These are phyloP conservation scores for Heteropelma amictum DNA, from an alignment of 2,888 invertebrate genomes.

Conservation along the genomic window DNA sequence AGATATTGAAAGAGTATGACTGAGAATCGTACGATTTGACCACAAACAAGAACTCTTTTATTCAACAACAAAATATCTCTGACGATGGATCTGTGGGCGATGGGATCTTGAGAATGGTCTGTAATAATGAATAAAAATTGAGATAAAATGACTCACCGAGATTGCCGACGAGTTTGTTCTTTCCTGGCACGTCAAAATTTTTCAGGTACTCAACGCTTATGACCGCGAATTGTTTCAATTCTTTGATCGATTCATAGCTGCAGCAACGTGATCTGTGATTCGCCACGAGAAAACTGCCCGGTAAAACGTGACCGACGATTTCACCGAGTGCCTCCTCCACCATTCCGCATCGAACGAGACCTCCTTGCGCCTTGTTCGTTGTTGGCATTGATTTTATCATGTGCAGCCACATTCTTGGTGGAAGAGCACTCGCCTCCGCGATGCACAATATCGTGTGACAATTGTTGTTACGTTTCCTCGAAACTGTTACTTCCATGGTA, in stretches of 20 bases:
- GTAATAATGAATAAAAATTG: no score
- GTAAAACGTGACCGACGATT: slow-evolving; percentile 71
- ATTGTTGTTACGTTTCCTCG: slow-evolving; percentile 79
- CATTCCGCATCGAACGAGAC: slow-evolving; percentile 67
- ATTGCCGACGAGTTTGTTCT: slow-evolving; percentile 75
- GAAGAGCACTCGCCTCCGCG: slow-evolving; percentile 80
- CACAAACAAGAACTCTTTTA: no score
- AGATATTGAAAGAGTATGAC: neutral
- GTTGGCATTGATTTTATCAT: slow-evolving; percentile 72
- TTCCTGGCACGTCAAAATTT: slow-evolving; percentile 77
- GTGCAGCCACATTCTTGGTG: slow-evolving; percentile 78
- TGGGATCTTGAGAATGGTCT: no score
- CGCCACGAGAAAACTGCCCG: slow-evolving; percentile 77
- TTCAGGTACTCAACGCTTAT: slow-evolving; percentile 77
- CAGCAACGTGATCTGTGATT: slow-evolving; percentile 74
- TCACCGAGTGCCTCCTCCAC: slow-evolving; percentile 76
- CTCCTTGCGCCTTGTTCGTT: slow-evolving; percentile 66
- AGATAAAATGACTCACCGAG: slow-evolving; percentile 76
- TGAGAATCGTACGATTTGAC: neutral
- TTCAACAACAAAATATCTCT: no score
- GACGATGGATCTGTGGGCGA: no score
- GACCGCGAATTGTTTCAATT: slow-evolving; percentile 73
- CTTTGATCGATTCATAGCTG: slow-evolving; percentile 72
- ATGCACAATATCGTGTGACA: slow-evolving; percentile 83
- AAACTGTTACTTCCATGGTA: slow-evolving; percentile 78